Evolutionary conservation across 2,113 vertebrate genomes (phyloP).

Genomic region (Rhinichthys klamathensis): DNA sequence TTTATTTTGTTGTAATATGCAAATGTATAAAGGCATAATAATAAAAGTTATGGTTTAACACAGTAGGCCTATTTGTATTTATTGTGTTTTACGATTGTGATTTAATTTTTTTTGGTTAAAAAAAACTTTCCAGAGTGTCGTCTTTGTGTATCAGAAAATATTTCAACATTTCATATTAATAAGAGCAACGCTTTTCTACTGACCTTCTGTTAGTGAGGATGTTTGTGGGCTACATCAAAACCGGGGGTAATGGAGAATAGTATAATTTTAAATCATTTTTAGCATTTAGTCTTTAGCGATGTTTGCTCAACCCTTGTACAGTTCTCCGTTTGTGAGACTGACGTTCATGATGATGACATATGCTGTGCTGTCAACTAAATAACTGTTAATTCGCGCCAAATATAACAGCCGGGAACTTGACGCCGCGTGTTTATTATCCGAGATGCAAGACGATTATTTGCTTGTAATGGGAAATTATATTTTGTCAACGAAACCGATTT

Average conservation of each 20-base stretch:
- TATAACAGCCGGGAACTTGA: neutral
- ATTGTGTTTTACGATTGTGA: neutral
- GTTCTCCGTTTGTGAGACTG: neutral
- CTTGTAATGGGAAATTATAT: neutral
- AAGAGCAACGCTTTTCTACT: too few species aligned
- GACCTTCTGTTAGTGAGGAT: neutral
- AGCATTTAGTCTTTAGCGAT: neutral
- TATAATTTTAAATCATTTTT: neutral
- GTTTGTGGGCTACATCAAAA: neutral
- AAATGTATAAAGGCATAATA: constrained; percentile 56
- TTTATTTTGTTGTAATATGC: constrained; percentile 56
- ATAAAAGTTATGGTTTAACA: constrained; percentile 55
- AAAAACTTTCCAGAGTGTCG: neutral
- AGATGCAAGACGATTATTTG: neutral
- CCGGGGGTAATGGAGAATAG: neutral
- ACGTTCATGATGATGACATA: too few species aligned
- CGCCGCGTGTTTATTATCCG: neutral
- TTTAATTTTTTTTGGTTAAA: neutral
- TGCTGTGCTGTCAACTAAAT: neutral
- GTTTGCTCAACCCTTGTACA: too few species aligned
- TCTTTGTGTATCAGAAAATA: neutral
- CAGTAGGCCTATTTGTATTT: constrained; percentile 3
- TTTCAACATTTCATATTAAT: neutral
- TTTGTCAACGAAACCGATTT: neutral
- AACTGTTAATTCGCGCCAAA: neutral